Conservation (phyloP, 2,797 vertebrate genomes). For the Hozukius guyotensis region DNA sequence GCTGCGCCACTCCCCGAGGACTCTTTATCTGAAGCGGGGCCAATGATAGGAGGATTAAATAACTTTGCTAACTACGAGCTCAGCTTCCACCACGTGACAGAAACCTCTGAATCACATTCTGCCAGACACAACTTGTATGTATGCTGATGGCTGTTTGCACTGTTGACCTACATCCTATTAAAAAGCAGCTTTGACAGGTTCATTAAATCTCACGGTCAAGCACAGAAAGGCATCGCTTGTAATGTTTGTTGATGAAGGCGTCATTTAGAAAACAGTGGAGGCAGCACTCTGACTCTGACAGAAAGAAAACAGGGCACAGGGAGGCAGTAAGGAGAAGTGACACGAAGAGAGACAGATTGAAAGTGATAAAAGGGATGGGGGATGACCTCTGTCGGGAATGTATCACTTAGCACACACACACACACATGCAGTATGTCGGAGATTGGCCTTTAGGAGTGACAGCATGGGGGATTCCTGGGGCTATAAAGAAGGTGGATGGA, state of each 20-base stretch:
- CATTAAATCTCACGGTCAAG: constrained; percentile 17
- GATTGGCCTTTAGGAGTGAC: constrained; percentile 42
- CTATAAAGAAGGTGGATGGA: constrained; percentile 37
- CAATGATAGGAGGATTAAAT: constrained; percentile 38
- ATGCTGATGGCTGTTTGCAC: background rate
- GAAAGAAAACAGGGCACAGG: background rate
- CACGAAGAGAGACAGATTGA: constrained; percentile 2
- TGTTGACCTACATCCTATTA: background rate
- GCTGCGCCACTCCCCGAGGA: constrained; percentile 14
- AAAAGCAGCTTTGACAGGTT: constrained; percentile 19
- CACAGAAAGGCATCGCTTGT: background rate
- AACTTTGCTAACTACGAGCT: constrained; percentile 19
- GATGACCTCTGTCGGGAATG: constrained; percentile 43
- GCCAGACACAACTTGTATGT: background rate
- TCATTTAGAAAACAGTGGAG: constrained; percentile 36
- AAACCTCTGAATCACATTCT: constrained; percentile 5
- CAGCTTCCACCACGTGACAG: background rate
- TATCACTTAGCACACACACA: constrained; percentile 20
- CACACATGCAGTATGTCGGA: constrained; percentile 22
- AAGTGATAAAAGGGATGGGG: constrained; percentile 50
- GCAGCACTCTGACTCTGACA: constrained; percentile 24
- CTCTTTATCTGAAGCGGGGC: constrained; percentile 29
- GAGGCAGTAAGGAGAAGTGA: constrained; percentile 10
- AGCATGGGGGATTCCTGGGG: constrained; percentile 51
- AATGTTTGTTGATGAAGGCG: constrained; percentile 39